Percentiles rank a stretch among this genome's conserved stretches.
Evolutionary conservation across 2,797 vertebrate genomes (phyloP).

Genomic region (Enteromius argenteus): DNA sequence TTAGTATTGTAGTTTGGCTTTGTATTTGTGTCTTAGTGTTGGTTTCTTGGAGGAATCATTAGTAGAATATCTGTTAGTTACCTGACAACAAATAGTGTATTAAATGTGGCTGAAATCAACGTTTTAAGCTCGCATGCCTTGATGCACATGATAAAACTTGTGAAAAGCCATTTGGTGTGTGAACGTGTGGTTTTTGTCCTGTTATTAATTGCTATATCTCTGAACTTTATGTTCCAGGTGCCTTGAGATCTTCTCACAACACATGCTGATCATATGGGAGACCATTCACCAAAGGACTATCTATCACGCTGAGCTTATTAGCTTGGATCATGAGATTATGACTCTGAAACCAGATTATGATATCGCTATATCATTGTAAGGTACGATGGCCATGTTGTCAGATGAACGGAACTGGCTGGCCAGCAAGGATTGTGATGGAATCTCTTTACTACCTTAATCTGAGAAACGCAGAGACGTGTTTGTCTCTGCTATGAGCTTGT

Average conservation of each 20-base stretch:
- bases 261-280: constrained; percentile 77
- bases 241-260: constrained; percentile 82
- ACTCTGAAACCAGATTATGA: constrained; percentile 52
- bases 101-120: constrained; percentile 5
- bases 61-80: constrained; percentile 1
- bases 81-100: constrained; percentile 26
- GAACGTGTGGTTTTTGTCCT: constrained; percentile 45
- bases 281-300: constrained; percentile 67
- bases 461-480: constrained; percentile 18
- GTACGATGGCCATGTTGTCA: constrained; percentile 36
- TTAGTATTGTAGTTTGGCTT: background rate
- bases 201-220: constrained; percentile 53
- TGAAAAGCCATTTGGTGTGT: constrained; percentile 50
- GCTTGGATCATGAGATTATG: constrained; percentile 53
- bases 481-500: constrained; percentile 33
- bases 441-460: constrained; percentile 54
- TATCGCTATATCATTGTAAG: constrained; percentile 53
- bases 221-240: constrained; percentile 74
- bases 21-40: constrained; percentile 31
- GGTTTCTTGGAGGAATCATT: background rate
- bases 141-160: constrained; percentile 38
- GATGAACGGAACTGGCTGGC: constrained; percentile 21
- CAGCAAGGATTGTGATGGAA: constrained; percentile 38
- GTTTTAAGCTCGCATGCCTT: constrained; percentile 35
- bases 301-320: constrained; percentile 61